Evolutionary conservation across 64 coral and sea anemone species (phyloP).

Genomic region (Stichodactyla mertensii): DNA sequence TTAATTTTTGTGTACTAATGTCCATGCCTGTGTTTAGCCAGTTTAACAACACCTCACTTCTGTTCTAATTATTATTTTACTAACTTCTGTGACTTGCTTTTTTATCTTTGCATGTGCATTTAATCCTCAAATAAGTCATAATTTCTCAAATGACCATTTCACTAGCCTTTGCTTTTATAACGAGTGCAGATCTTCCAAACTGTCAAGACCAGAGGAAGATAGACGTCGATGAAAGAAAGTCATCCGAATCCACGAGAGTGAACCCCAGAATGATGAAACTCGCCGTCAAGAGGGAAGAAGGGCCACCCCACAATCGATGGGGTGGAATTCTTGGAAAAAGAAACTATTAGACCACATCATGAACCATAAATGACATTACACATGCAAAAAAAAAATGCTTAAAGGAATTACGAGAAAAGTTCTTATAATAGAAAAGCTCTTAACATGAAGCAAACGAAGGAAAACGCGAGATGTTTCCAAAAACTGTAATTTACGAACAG

Average conservation of each 20-base stretch:
- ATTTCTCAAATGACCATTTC: neutral
- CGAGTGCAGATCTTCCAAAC: constrained; percentile 7
- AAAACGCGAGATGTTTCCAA: neutral
- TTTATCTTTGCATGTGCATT: no score
- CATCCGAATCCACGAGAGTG: neutral
- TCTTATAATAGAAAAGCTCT: no score
- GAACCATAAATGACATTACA: neutral
- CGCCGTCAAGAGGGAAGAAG: neutral
- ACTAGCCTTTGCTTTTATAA: neutral
- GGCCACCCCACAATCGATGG: constrained; percentile 3
- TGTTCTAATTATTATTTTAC: no score
- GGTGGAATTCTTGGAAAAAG: constrained; percentile 1
- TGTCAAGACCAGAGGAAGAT: constrained; percentile 2
- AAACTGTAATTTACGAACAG: neutral
- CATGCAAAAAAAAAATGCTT: neutral
- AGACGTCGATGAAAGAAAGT: neutral
- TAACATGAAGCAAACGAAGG: no score
- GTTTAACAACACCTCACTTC: no score
- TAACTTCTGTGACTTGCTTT: no score
- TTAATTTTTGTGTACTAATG: no score
- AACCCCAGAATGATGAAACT: neutral
- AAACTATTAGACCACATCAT: neutral
- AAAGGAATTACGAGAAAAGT: neutral
- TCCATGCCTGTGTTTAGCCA: no score
- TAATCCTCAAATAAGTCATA: no score